Evolutionary conservation across 2,113 vertebrate species (phyloP), one percentile per base, ranked within the genome.

Genomic region (Cyprinodon brontotheroides): DNA sequence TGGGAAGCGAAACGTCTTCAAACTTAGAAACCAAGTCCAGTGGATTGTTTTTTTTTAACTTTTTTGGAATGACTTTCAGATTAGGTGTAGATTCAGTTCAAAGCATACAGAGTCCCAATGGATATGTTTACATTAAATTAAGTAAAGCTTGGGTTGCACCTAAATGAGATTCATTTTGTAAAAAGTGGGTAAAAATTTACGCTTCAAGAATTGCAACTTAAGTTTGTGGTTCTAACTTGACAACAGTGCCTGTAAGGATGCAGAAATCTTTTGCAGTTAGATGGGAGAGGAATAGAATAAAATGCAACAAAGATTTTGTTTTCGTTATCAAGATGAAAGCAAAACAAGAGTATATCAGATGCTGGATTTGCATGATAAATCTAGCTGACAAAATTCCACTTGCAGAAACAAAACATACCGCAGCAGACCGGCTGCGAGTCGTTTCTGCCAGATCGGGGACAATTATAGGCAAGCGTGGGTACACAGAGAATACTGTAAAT

Each of bases 401-500:
- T 61, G 50, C 0, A 74, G 12, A 13, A 39, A 22, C 53, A 60
- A 48, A 63, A 61, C 47, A n/a, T 9, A 57, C 20, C 50, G 59
- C 40, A 77, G 61, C 22, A 68, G 66, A 70, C 47, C 3, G 63
- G 57, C 80, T 87, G 39, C 3, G 11, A 79, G 80, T 82, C 43
- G 41, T 67, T 72, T 77, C 48, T 70, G 59, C 68, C 43, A 70
- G 61, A 83, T 86, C 65, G 22, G 77, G 79, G 57, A 62, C 74
- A 77, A 60, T 80, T 86, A 84, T 74, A 80, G 70, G 68, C 48
- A 67, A 83, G 81, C 65, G 78, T 89, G 87, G 88, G 79, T 77
- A 81, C 75, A 70, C 84, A 82, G 53, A 84, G 61, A 79, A 72
- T 81, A 84, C 72, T 84, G 80, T 84, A 79, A 86, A 74, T 13